Conservation (phyloP, 1,140 invertebrate species). For the Yoshiicerus persimilis region DNA sequence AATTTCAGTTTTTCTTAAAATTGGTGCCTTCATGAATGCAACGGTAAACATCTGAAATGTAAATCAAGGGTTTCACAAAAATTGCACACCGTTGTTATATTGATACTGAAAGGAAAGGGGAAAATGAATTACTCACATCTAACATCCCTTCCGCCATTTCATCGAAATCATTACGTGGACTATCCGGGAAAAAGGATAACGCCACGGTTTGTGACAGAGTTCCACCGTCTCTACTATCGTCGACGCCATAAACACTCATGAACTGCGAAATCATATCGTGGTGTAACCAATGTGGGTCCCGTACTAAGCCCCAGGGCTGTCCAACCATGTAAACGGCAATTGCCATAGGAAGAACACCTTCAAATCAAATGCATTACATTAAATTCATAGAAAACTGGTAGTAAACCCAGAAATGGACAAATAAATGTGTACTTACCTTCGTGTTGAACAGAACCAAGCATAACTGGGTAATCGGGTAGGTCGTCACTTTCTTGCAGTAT, state of each 20-base stretch:
- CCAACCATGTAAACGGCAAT: background rate
- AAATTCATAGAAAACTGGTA: background rate
- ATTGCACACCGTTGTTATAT: background rate
- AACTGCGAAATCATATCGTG: slow-evolving; percentile 29
- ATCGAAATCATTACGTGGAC: slow-evolving; percentile 1
- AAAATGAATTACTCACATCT: background rate
- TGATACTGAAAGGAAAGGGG: background rate
- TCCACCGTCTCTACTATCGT: background rate
- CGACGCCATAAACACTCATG: background rate
- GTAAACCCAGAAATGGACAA: background rate
- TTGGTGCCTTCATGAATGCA: slow-evolving; percentile 39
- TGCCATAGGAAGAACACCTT: slow-evolving; percentile 1
- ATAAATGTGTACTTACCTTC: slow-evolving; percentile 29
- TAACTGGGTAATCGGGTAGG: slow-evolving; percentile 24
- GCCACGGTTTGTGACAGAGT: slow-evolving; percentile 18
- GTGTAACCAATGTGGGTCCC: slow-evolving; percentile 31
- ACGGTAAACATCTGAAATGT: slow-evolving; percentile 32
- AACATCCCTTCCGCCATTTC: slow-evolving; percentile 4
- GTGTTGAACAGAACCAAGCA: slow-evolving; percentile 40
- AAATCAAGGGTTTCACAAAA: background rate
- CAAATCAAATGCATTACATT: background rate
- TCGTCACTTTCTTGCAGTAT: slow-evolving; percentile 28
- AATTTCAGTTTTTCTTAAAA: slow-evolving; percentile 38
- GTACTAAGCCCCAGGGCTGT: background rate
- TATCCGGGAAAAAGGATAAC: slow-evolving; percentile 3